Evolutionary conservation across 2,113 vertebrate species (phyloP).

Genomic region (Chaenocephalus aceratus): DNA sequence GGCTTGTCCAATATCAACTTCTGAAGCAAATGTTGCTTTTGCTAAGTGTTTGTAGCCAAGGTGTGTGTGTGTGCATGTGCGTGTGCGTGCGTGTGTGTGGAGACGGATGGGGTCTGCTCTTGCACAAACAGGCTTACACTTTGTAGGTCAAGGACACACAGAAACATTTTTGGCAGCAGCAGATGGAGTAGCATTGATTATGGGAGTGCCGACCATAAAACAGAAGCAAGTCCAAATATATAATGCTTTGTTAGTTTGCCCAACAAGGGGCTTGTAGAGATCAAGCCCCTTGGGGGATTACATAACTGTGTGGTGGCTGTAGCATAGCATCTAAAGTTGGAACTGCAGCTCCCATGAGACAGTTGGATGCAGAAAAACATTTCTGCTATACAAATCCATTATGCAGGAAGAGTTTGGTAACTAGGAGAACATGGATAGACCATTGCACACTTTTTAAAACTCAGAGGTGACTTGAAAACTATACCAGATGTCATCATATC

Average conservation of each 20-base stretch:
- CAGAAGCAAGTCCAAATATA: slow-evolving; percentile 11
- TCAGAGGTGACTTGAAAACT: neutral
- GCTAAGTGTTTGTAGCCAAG: slow-evolving; percentile 30
- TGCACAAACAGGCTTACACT: slow-evolving; percentile 21
- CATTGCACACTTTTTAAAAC: neutral
- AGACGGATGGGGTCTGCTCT: slow-evolving; percentile 22
- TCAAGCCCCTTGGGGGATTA: neutral
- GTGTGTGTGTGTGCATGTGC: neutral
- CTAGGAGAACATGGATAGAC: neutral
- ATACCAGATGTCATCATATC: no score
- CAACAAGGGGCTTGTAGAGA: neutral
- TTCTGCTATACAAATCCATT: neutral
- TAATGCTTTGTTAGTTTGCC: slow-evolving; percentile 7
- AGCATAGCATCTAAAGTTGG: neutral
- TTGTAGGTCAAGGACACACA: slow-evolving; percentile 27
- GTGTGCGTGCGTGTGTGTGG: neutral
- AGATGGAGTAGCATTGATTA: neutral
- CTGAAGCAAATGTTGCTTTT: slow-evolving; percentile 27
- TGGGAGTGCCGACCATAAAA: slow-evolving; percentile 5
- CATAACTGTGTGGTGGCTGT: neutral
- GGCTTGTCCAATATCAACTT: slow-evolving; percentile 49
- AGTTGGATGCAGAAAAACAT: slow-evolving; percentile 1
- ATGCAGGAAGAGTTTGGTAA: neutral
- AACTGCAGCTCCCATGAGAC: neutral
- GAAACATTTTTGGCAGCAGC: slow-evolving; percentile 7